Conservation (phyloP, 2,888 invertebrate species). For the Corbicula japonica region DNA sequence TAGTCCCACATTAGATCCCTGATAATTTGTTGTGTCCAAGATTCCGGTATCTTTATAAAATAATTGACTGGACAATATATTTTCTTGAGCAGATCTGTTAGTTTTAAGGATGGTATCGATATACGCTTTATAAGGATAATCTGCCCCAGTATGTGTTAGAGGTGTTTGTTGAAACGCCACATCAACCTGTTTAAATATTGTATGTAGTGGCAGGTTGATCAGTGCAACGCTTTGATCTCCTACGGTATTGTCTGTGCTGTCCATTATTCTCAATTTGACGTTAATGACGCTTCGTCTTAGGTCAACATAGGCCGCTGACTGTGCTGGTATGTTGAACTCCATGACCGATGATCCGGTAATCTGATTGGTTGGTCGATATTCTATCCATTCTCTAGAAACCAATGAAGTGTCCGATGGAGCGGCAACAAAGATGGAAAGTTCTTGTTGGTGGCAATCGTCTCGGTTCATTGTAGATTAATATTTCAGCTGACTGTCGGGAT, state of each 20-base stretch:
- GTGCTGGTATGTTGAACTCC: constrained; percentile 41
- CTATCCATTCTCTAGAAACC: constrained; percentile 16
- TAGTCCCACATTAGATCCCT: constrained; percentile 47
- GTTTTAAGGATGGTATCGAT: constrained; percentile 59
- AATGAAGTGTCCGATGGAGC: neutral
- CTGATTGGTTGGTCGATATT: constrained; percentile 31
- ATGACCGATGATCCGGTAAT: constrained; percentile 22
- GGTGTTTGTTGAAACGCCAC: constrained; percentile 14
- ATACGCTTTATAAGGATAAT: constrained; percentile 65
- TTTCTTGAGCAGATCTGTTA: constrained; percentile 2
- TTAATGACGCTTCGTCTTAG: constrained; percentile 22
- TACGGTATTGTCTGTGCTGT: constrained; percentile 17
- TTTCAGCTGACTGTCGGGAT: no score
- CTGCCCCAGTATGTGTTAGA: constrained; percentile 35
- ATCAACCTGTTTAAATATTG: constrained; percentile 30
- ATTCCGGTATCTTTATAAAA: constrained; percentile 50
- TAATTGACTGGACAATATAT: constrained; percentile 23
- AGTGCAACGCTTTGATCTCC: constrained; percentile 17
- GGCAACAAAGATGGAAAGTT: constrained; percentile 29
- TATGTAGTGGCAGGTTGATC: constrained; percentile 38
- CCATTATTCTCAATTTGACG: constrained; percentile 41
- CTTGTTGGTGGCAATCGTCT: constrained; percentile 26
- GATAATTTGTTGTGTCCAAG: constrained; percentile 35
- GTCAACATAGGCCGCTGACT: constrained; percentile 32
- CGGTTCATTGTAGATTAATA: no score